Evolutionary conservation across 1,140 invertebrate genomes (phyloP).

Genomic region (Trissolcus basalis): DNA sequence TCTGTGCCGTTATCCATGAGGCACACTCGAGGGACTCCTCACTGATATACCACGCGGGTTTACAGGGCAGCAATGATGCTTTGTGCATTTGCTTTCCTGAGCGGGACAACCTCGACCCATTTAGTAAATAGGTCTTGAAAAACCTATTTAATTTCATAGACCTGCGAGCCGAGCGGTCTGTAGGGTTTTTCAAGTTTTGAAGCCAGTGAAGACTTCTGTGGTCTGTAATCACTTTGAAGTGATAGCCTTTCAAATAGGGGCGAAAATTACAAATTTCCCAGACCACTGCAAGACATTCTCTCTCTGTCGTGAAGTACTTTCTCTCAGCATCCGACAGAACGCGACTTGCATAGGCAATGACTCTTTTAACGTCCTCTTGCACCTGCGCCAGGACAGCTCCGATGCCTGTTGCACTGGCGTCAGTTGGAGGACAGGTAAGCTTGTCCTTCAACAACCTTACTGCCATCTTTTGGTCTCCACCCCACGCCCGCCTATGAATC

Average conservation of each 20-base stretch:
- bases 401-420: too few species aligned
- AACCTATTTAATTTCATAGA: too few species aligned
- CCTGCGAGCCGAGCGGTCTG: too few species aligned
- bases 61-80: too few species aligned
- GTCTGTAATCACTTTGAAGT: slow-evolving; percentile 1
- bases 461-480: background rate
- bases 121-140: too few species aligned
- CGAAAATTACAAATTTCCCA: slow-evolving; percentile 7
- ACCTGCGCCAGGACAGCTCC: slow-evolving; percentile 7
- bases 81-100: too few species aligned
- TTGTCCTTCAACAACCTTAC: slow-evolving; percentile 6
- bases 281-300: background rate
- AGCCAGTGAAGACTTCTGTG: background rate
- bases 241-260: slow-evolving; percentile 9
- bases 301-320: background rate
- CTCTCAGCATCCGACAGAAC: too few species aligned
- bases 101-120: too few species aligned
- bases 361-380: background rate
- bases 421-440: background rate
- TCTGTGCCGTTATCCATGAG: slow-evolving; percentile 32
- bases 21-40: background rate
- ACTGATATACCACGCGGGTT: background rate
- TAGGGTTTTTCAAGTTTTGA: too few species aligned
- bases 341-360: slow-evolving; percentile 5
- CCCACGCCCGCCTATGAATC: slow-evolving; percentile 1